Percentiles rank a stretch among this genome's conserved stretches.
Conservation (phyloP, 2,888 invertebrate species). For the Heliconius ismenius region DNA sequence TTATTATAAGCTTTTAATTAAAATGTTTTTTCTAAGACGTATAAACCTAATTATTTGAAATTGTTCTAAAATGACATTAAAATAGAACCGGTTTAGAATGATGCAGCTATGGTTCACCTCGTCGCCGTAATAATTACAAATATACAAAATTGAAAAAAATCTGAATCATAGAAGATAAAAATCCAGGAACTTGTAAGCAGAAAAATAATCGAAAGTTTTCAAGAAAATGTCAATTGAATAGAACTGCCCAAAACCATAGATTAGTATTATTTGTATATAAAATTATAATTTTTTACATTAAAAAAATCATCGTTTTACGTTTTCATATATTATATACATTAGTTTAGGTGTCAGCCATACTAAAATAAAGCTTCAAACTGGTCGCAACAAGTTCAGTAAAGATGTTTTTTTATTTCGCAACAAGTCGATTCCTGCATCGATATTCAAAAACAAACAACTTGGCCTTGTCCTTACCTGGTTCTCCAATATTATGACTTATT, state of each 20-base stretch:
- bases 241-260: neutral
- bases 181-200: too few relatives aligned
- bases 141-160: too few relatives aligned
- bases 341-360: constrained; percentile 29
- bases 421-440: constrained; percentile 60
- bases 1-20: too few relatives aligned
- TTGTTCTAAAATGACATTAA: too few relatives aligned
- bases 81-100: too few relatives aligned
- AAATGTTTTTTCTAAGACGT: too few relatives aligned
- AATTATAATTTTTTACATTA: neutral
- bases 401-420: constrained; percentile 46
- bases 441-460: constrained; percentile 54
- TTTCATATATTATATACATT: constrained; percentile 35
- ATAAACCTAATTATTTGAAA: too few relatives aligned
- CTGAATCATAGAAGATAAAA: too few relatives aligned
- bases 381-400: constrained; percentile 34
- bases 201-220: too few relatives aligned
- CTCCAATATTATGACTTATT: constrained; percentile 79
- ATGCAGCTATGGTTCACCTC: too few relatives aligned
- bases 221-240: neutral
- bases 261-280: neutral
- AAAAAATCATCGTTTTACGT: neutral
- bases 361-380: constrained; percentile 30
- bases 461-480: constrained; percentile 68
- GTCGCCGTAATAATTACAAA: too few relatives aligned